These are phyloP conservation scores for Microcaecilia unicolor DNA, from an alignment of 2,797 vertebrate genomes.

Conservation along the genomic window DNA sequence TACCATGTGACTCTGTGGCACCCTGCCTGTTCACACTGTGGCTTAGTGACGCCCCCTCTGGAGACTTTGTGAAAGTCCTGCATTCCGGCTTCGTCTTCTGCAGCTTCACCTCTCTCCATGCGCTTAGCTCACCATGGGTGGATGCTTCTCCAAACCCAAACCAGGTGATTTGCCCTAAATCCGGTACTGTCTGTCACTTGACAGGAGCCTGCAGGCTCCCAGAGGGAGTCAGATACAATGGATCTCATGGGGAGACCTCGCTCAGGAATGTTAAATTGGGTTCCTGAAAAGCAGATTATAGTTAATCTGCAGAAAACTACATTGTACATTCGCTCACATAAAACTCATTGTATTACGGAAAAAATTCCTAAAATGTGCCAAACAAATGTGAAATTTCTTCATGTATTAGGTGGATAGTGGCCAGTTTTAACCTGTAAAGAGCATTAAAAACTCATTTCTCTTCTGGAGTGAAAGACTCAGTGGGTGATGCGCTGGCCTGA, in stretches of 20 bases:
- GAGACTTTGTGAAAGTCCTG: slow-evolving; percentile 1
- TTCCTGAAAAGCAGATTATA: slow-evolving; percentile 10
- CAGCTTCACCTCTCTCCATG: slow-evolving; percentile 5
- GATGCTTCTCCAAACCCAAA: slow-evolving; percentile 92
- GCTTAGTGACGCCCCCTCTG: background rate
- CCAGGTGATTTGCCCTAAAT: slow-evolving; percentile 64
- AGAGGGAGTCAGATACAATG: slow-evolving; percentile 35
- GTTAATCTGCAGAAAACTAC: slow-evolving; percentile 15
- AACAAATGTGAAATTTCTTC: too few relatives aligned
- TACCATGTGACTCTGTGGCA: background rate
- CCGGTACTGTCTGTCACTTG: slow-evolving; percentile 22
- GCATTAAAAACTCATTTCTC: too few relatives aligned
- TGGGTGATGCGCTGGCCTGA: too few relatives aligned
- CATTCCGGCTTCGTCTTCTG: background rate
- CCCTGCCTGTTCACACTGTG: background rate
- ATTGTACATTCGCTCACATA: slow-evolving; percentile 1
- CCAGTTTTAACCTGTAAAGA: too few relatives aligned
- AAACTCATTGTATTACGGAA: background rate
- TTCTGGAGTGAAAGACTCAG: too few relatives aligned
- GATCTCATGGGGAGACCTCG: background rate
- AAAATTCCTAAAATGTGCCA: slow-evolving; percentile 1
- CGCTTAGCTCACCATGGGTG: slow-evolving; percentile 71
- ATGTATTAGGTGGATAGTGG: too few relatives aligned
- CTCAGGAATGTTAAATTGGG: slow-evolving; percentile 37
- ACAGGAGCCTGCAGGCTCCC: too few relatives aligned